A percentile compares a stretch with the other conserved stretches of the same genome.
Evolutionary conservation across 2,113 vertebrate species (phyloP).

Genomic region (Datnioides undecimradiatus): DNA sequence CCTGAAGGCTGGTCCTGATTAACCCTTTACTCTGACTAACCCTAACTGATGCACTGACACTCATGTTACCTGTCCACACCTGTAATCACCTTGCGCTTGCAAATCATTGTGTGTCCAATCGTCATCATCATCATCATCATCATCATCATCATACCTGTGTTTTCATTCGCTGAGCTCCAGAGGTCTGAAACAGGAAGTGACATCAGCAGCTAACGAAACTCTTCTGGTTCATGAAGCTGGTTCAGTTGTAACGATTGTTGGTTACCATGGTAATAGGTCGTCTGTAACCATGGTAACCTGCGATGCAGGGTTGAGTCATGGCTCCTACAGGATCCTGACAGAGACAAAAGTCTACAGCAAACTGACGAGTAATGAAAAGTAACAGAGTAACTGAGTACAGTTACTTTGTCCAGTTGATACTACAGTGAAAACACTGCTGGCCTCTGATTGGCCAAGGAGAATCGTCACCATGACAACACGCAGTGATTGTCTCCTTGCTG

Average conservation of each 20-base stretch:
- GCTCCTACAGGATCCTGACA: too few species aligned
- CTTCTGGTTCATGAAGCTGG: conserved; percentile 30
- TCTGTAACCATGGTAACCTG: neutral
- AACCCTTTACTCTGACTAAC: conserved; percentile 56
- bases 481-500: too few species aligned
- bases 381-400: too few species aligned
- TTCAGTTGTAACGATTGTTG: neutral
- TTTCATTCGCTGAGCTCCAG: conserved; percentile 6
- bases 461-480: too few species aligned
- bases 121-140: neutral
- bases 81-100: conserved; percentile 62
- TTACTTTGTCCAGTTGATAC: too few species aligned
- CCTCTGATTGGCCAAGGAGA: too few species aligned
- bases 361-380: too few species aligned
- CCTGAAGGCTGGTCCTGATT: conserved; percentile 30
- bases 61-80: conserved; percentile 53
- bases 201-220: neutral
- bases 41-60: conserved; percentile 53
- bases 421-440: too few species aligned
- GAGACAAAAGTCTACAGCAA: too few species aligned
- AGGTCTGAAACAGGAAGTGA: neutral
- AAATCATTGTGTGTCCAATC: conserved; percentile 16
- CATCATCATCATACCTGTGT: neutral
- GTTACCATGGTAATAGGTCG: neutral
- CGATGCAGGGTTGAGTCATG: too few species aligned